Conservation (phyloP, 2,888 invertebrate species). For the Epirrhoe tristata region DNA sequence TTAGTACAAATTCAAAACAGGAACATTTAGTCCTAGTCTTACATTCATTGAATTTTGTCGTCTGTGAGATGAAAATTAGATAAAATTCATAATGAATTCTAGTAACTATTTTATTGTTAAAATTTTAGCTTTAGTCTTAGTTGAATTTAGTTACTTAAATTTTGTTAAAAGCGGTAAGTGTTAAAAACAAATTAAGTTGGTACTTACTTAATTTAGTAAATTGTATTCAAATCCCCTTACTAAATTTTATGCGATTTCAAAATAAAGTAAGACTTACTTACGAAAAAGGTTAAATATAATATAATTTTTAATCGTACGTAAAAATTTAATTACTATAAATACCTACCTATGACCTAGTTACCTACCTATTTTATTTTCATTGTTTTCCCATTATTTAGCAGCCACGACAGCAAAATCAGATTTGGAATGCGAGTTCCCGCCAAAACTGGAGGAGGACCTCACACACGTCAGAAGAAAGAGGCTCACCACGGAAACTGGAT, state of each 20-base stretch:
- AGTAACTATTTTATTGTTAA: conserved; percentile 35
- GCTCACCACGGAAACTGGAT: conserved; percentile 73
- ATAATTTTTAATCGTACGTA: no score
- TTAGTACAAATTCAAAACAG: conserved; percentile 14
- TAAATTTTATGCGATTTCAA: no score
- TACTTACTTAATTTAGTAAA: no score
- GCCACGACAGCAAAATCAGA: conserved; percentile 57
- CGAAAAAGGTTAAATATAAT: no score
- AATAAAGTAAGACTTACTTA: no score
- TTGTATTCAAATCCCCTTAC: no score
- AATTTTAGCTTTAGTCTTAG: conserved; percentile 44
- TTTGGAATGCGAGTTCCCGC: conserved; percentile 79
- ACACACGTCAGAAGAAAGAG: conserved; percentile 73
- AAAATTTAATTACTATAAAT: no score
- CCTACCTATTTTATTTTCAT: no score
- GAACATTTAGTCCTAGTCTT: conserved; percentile 7
- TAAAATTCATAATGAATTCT: conserved; percentile 20
- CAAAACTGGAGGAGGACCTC: conserved; percentile 73
- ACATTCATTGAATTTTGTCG: conserved; percentile 18
- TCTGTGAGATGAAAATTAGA: conserved; percentile 24
- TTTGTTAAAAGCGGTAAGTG: conserved; percentile 58
- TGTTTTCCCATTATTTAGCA: conserved; percentile 29
- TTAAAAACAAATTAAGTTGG: not conserved
- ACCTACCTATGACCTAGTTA: no score
- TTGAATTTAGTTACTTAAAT: conserved; percentile 41